A percentile compares a stretch with the other conserved stretches of the same genome.
Conservation (phyloP, 2,888 invertebrate species). For the Acrocera orbiculus region DNA sequence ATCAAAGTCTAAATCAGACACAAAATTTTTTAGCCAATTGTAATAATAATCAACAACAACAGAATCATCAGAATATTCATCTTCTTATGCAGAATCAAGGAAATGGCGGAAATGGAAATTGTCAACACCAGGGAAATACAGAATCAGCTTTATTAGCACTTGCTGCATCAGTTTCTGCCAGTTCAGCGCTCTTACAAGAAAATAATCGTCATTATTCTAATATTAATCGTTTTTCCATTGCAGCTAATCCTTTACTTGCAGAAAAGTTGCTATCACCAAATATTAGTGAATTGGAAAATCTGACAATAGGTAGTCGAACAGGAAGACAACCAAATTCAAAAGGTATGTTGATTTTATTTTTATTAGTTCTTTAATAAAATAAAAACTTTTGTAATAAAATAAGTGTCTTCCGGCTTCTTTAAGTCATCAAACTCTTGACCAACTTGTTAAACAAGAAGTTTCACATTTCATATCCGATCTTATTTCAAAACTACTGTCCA, state of each 20-base stretch:
- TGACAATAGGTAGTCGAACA: conserved; percentile 15
- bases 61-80: conserved; percentile 11
- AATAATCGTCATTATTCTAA: conserved; percentile 24
- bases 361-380: too few relatives aligned
- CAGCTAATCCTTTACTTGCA: conserved; percentile 71
- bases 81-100: conserved; percentile 4
- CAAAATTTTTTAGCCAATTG: conserved; percentile 21
- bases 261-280: conserved; percentile 63
- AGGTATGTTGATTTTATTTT: too few relatives aligned
- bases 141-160: conserved; percentile 15
- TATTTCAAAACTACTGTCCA: too few relatives aligned
- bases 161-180: conserved; percentile 15
- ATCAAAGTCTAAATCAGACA: conserved; percentile 28
- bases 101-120: conserved; percentile 10
- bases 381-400: too few relatives aligned
- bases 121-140: conserved; percentile 12
- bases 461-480: too few relatives aligned
- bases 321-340: conserved; percentile 24
- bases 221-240: conserved; percentile 56
- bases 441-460: too few relatives aligned
- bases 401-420: too few relatives aligned
- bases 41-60: conserved; percentile 15
- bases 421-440: too few relatives aligned
- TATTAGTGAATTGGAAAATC: conserved; percentile 17
- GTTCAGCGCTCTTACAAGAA: conserved; percentile 15